Evolutionary conservation across 1,140 invertebrate species (phyloP).

Genomic region (Oncopodura yosiiana): DNA sequence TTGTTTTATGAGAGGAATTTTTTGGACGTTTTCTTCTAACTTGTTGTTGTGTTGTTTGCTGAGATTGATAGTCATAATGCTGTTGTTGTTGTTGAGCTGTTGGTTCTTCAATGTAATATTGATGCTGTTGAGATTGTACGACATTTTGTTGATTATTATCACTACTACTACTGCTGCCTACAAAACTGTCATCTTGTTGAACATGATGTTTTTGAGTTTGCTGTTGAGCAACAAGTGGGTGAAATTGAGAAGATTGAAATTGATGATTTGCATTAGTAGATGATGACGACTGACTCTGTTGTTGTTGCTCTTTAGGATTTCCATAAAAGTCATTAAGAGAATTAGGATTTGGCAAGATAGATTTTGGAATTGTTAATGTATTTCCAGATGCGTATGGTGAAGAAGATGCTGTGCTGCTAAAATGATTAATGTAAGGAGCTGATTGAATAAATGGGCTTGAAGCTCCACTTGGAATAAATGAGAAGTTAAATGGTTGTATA

Average conservation of each 20-base stretch:
- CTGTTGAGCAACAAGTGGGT: too few relatives aligned
- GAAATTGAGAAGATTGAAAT: not conserved
- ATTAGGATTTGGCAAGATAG: slow-evolving; percentile 12
- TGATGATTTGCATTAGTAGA: not conserved
- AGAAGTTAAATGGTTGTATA: slow-evolving; percentile 23
- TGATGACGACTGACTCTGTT: too few relatives aligned
- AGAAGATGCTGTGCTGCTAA: too few relatives aligned
- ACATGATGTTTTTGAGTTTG: slow-evolving; percentile 3
- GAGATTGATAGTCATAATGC: too few relatives aligned
- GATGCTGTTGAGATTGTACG: not conserved
- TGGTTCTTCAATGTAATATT: not conserved
- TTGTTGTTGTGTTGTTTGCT: not conserved
- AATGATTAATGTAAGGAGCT: slow-evolving; percentile 1
- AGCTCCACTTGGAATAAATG: slow-evolving; percentile 5
- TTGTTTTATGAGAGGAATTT: slow-evolving; percentile 1
- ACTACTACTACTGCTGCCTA: slow-evolving; percentile 1
- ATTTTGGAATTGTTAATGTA: slow-evolving; percentile 6
- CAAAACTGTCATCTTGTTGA: slow-evolving; percentile 2
- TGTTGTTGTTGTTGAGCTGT: slow-evolving; percentile 4
- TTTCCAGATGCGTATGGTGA: not conserved
- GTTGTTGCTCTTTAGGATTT: slow-evolving; percentile 13
- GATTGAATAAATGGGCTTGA: slow-evolving; percentile 11
- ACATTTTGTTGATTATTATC: not conserved
- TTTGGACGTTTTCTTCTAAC: not conserved
- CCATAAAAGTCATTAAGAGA: slow-evolving; percentile 20